Conservation (phyloP, 37 sponge, comb jelly and placozoan genomes). For the Ianthella basta region DNA sequence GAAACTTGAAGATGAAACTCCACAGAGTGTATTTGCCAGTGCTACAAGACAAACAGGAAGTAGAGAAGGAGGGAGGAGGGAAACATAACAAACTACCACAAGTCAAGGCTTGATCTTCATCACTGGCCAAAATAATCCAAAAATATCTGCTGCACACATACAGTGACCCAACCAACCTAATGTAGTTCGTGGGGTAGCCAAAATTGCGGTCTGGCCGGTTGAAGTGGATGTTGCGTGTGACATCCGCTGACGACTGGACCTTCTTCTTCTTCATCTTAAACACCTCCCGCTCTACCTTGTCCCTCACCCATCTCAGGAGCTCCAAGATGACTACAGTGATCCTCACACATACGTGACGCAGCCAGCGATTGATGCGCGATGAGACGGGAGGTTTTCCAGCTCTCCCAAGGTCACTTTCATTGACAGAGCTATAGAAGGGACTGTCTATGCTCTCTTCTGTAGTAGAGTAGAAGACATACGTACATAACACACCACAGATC, state of each 20-base stretch:
- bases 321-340: background rate
- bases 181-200: conserved; percentile 56
- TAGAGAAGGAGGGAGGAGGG: background rate
- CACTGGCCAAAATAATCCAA: too few relatives aligned
- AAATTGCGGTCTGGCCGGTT: conserved; percentile 37
- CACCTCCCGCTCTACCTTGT: background rate
- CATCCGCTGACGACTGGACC: background rate
- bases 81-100: background rate
- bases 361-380: too few relatives aligned
- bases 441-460: too few relatives aligned
- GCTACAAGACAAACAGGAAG: background rate
- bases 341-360: background rate
- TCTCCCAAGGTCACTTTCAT: too few relatives aligned
- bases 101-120: too few relatives aligned
- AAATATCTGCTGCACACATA: background rate
- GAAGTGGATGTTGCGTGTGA: conserved; percentile 34
- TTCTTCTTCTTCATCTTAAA: conserved; percentile 18
- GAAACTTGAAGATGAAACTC: conserved; percentile 56
- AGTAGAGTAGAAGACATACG: too few relatives aligned
- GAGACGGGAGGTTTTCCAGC: too few relatives aligned
- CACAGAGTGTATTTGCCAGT: conserved; percentile 9
- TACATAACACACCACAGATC: too few relatives aligned
- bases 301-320: background rate
- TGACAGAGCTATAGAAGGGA: too few relatives aligned
- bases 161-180: conserved; percentile 32